Percentiles rank a stretch among this genome's conserved stretches.
Evolutionary conservation across 2,113 vertebrate species (phyloP).

Genomic region (Pteruthius melanotis): DNA sequence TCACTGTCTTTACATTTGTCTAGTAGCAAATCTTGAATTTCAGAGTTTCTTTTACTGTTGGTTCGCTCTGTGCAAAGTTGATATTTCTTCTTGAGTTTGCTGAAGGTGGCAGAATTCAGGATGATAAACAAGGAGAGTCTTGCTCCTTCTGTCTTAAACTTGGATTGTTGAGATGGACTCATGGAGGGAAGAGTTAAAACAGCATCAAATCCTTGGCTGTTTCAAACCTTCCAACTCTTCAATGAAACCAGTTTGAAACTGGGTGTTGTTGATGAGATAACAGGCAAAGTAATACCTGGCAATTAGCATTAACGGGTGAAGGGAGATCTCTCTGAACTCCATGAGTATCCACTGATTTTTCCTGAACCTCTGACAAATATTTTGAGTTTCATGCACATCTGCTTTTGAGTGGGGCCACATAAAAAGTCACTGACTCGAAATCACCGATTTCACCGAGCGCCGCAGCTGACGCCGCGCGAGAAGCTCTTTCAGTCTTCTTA

Average conservation of each 20-base stretch:
- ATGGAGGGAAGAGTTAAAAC: background rate
- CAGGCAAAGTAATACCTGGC: background rate
- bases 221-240: background rate
- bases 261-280: background rate
- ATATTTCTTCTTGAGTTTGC: background rate
- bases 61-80: background rate
- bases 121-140: background rate
- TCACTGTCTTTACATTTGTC: background rate
- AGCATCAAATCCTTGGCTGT: background rate
- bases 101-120: background rate
- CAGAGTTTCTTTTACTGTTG: background rate
- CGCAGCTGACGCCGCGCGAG: rapidly evolving
- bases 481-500: background rate
- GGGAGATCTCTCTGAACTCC: background rate
- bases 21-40: background rate
- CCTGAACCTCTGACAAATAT: background rate
- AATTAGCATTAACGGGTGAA: background rate
- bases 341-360: background rate
- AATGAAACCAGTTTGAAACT: background rate
- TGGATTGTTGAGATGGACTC: background rate
- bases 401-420: background rate
- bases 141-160: background rate
- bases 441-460: rapidly evolving
- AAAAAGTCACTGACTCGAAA: background rate
- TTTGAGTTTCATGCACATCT: background rate